Evolutionary conservation across 64 coral and sea anemone genomes (phyloP), one percentile per base, ranked within the genome.

Genomic region (Porites lutea): DNA sequence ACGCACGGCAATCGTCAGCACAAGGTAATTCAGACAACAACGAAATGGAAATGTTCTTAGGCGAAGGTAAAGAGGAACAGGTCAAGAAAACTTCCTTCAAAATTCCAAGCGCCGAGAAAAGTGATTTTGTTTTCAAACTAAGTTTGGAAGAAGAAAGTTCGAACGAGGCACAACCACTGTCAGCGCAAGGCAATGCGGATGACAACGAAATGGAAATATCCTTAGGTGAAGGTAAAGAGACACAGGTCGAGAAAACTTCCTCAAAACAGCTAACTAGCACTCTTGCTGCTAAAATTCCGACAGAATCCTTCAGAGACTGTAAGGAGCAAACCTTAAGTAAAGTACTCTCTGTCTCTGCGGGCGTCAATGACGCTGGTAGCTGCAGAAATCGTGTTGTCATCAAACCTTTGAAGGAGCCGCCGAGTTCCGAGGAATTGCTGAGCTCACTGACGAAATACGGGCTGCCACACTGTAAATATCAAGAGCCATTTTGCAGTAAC

Each of bases 401-500:
- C n/a, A 65, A 84, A 84, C 81, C 81, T 1, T 65, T 84, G 13
- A 84, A 23, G 43, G 46, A 48, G 62, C 62, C 81, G 47, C 81
- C 81, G 52, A 68, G 18, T 9, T 67, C 64, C 50, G 65, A 12
- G 22, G 91, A 77, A 72, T 88, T 88, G 61, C 59, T 78, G 78
- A 18, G 81, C 27, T 92, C 69, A 48, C 74, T 96, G n/a, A 68
- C 77, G 13, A 21, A 96, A 15, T 94, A 92, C 86, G 94, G 97
- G 44, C 59, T 96, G 11, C 97, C 97, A 13, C 82, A 92, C 21
- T 88, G 90, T 76, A 92, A 78, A 75, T 80, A 99, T 52, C 94
- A 96, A 91, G 60, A 73, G 68, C 91, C 97, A 47, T 99, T 94
- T 58, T 99, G 94, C 59, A 99, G 97, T 54, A 59, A 99, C 19